These are phyloP conservation scores for Sebastes schlegelii DNA, from an alignment of 2,113 vertebrate species.

Conservation along the genomic window DNA sequence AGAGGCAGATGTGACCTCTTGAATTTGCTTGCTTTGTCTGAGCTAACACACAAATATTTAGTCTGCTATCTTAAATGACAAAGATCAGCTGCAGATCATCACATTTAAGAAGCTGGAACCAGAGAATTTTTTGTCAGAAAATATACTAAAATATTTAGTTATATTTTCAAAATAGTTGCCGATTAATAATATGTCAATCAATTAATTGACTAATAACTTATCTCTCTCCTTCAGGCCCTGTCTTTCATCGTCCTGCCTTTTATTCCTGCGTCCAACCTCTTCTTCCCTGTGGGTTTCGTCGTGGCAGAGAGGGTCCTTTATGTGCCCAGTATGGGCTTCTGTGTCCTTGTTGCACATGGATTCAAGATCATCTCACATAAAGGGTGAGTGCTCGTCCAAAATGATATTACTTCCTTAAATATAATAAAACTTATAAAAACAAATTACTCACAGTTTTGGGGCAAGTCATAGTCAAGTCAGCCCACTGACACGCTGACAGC, in stretches of 20 bases:
- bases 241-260: slow-evolving; percentile 95
- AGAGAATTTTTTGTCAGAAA: background rate
- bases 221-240: slow-evolving; percentile 86
- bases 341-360: slow-evolving; percentile 94
- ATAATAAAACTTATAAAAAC: background rate
- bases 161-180: background rate
- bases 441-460: too few relatives aligned
- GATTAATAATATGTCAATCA: background rate
- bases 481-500: too few relatives aligned
- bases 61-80: too few relatives aligned
- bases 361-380: slow-evolving; percentile 90
- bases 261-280: slow-evolving; percentile 97
- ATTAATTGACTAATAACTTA: background rate
- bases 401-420: background rate
- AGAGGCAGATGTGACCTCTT: background rate
- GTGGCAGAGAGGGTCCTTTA: slow-evolving; percentile 97
- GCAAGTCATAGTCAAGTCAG: too few relatives aligned
- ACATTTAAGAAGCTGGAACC: background rate
- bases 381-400: slow-evolving; percentile 82
- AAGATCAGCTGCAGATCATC: background rate
- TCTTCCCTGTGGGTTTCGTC: slow-evolving; percentile 99
- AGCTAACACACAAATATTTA: too few relatives aligned
- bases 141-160: background rate
- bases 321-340: slow-evolving; percentile 99
- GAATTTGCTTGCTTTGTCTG: too few relatives aligned